A percentile compares a stretch with the other conserved stretches of the same genome.
phyloP scores from a whole-genome alignment of 2,797 vertebrate species.

The Heliangelus exortis region DNA sequence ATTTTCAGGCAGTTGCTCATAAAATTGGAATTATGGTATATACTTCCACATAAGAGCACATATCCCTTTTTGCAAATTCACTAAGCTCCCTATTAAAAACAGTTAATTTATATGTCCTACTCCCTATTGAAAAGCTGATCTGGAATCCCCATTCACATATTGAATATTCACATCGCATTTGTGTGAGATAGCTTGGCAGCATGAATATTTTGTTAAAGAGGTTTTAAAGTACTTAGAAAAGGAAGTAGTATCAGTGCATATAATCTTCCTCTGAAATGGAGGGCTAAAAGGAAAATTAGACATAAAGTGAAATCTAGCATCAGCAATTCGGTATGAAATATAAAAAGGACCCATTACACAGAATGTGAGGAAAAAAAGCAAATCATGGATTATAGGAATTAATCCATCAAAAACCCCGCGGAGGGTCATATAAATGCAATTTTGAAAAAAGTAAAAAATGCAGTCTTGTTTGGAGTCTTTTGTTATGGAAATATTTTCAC shows the following conservation, averaged over 20 bases:
- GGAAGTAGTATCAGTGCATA: neutral
- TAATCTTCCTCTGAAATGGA: neutral
- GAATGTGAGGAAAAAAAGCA: neutral
- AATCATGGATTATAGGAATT: constrained; percentile 43
- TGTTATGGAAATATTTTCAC: neutral
- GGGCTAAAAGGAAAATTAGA: neutral
- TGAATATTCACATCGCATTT: neutral
- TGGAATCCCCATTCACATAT: neutral
- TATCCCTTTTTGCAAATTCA: neutral
- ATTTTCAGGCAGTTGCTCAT: neutral
- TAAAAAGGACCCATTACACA: constrained; percentile 26
- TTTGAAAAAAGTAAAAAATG: neutral
- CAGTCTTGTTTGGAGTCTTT: neutral
- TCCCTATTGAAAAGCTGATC: neutral
- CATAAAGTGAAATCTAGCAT: constrained; percentile 34
- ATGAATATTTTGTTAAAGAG: constrained; percentile 33
- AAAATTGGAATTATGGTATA: neutral
- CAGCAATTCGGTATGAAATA: constrained; percentile 13
- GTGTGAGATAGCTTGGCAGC: neutral
- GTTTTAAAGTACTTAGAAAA: constrained; percentile 39
- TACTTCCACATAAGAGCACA: neutral
- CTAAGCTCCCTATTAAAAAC: neutral
- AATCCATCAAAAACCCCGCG: constrained; percentile 52
- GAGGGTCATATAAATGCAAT: neutral
- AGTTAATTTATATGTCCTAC: neutral